phyloP scores from a whole-genome alignment of 2,113 vertebrate genomes.

The Amazona vittata region DNA sequence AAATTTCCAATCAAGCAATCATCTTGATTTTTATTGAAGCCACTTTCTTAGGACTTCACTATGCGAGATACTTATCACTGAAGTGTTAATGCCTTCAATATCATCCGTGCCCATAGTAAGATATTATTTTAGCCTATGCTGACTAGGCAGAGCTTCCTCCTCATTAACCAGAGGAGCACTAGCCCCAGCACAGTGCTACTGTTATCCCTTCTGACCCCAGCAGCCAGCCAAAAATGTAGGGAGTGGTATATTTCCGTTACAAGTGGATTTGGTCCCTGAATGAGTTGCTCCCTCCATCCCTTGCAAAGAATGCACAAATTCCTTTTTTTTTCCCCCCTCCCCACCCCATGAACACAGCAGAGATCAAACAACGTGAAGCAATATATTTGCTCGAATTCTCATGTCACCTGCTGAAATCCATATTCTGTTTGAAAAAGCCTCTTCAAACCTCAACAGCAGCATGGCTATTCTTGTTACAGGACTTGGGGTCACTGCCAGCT shows the following conservation, averaged over 20 bases:
- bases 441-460: not conserved
- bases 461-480: not conserved
- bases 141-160: not conserved
- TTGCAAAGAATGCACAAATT: constrained; percentile 17
- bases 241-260: constrained; percentile 15
- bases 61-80: not conserved
- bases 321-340: not conserved
- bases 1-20: not conserved
- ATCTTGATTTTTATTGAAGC: not conserved
- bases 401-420: not conserved
- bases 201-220: constrained; percentile 19
- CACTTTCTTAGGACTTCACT: not conserved
- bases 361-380: not conserved
- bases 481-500: not conserved
- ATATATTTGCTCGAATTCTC: constrained; percentile 3
- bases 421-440: not conserved
- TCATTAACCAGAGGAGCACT: not conserved
- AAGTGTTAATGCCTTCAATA: not conserved
- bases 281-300: constrained; percentile 7
- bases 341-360: not conserved
- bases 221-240: constrained; percentile 45
- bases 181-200: not conserved
- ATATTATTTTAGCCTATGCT: not conserved
- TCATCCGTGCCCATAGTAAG: not conserved
- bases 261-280: not conserved